A percentile compares a stretch with the other conserved stretches of the same genome.
Evolutionary conservation across 1,140 invertebrate species (phyloP).

Genomic region (Scaptodrosophila lebanonensis): DNA sequence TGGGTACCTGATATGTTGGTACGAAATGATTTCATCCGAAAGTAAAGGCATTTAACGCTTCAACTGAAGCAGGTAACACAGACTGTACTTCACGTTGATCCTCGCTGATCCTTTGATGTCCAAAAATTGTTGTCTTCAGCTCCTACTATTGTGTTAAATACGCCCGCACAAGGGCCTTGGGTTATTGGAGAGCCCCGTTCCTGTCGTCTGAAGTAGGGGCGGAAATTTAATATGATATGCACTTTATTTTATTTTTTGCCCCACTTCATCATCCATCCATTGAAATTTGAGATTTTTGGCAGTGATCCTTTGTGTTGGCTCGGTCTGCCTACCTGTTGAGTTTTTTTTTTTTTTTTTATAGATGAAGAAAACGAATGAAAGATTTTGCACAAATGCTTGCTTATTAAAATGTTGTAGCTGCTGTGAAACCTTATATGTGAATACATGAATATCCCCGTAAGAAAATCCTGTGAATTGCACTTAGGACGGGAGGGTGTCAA

Average conservation of each 20-base stretch:
- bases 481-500: conserved; percentile 77
- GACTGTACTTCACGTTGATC: too few species aligned
- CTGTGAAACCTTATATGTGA: conserved; percentile 45
- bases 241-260: conserved; percentile 15
- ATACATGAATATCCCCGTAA: conserved; percentile 6
- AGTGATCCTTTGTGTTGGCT: conserved; percentile 46
- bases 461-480: conserved; percentile 52
- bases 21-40: conserved; percentile 53
- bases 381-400: conserved; percentile 24
- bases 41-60: conserved; percentile 72
- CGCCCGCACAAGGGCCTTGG: conserved; percentile 45
- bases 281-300: conserved; percentile 69
- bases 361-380: conserved; percentile 25
- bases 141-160: conserved; percentile 47
- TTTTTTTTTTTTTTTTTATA: conserved; percentile 9
- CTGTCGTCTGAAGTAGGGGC: conserved; percentile 44
- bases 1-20: conserved; percentile 29
- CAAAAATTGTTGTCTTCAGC: conserved; percentile 3
- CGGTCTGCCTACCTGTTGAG: conserved; percentile 31
- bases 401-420: conserved; percentile 21
- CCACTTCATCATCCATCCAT: conserved; percentile 27
- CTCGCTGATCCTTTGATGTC: neutral
- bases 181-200: conserved; percentile 23
- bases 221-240: conserved; percentile 69
- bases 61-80: conserved; percentile 55